Evolutionary conservation across 1,140 invertebrate genomes (phyloP), one percentile per base, ranked within the genome.

Genomic region (Hirudo medicinalis): DNA sequence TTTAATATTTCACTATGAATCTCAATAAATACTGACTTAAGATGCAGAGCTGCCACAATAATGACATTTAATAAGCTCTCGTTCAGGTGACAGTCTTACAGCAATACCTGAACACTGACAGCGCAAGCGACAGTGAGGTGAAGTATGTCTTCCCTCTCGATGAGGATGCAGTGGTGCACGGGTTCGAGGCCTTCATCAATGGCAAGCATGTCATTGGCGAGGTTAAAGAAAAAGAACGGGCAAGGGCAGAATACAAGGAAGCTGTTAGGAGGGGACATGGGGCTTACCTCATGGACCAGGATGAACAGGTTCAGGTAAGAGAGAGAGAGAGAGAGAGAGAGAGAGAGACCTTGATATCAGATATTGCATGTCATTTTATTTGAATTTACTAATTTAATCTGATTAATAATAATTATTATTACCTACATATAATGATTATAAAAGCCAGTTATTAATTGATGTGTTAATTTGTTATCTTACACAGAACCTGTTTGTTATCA

Each of bases 151-250:
- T 83, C 71, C 83, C 83, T 0, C 76, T 84, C 25, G 79, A 79
- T 57, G 81, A 82, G 22, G 78, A 78, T 69, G 80, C 81, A 19
- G 80, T 80, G 32, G 82, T 84, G 4, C 82, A 81, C 75, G 80
- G 79, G 0, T 84, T 84, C 76, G 81, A 83, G 71, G 83, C 82
- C 8, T 82, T 80, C 73, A 82, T 83, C 71, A 82, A 82, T 74
- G 79, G 77, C 54, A 82, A 82, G 71, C 80, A 82, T 74, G 78
- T 83, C 22, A 74, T 83, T 27, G 83, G 83, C 17, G 78, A 82
- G 67, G 82, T 84, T 57, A 84, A 85, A 74, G 82, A 83, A 71
- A 83, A 84, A 71, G 80, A 84, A 76, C 77, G 76, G 54, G 83
- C 83, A 9, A 79, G 80, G 68, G 75, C 75, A 36, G 82, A 83